phyloP scores from a whole-genome alignment of 64 coral and sea anemone species.

The Montipora sp. region DNA sequence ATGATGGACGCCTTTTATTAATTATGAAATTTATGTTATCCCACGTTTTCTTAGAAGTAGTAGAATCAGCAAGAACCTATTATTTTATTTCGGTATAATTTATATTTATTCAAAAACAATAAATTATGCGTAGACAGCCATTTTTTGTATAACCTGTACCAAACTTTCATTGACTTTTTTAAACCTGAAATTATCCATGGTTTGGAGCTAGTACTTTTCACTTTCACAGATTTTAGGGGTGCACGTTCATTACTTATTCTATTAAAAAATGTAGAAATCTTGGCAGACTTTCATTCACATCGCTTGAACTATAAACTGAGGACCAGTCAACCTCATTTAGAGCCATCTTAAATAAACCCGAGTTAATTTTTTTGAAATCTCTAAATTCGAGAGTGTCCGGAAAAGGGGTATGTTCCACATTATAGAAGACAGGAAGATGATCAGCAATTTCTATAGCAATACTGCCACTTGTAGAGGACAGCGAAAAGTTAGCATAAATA shows the following conservation, averaged over 20 bases:
- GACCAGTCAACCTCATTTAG: slow-evolving; percentile 38
- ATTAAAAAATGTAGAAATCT: not conserved
- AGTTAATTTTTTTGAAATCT: slow-evolving; percentile 17
- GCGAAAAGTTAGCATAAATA: slow-evolving; percentile 36
- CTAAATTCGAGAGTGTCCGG: slow-evolving; percentile 3
- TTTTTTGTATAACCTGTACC: not conserved
- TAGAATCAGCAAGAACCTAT: not conserved
- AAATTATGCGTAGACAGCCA: not conserved
- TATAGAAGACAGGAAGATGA: slow-evolving; percentile 58
- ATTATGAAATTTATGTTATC: no score
- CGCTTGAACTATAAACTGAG: not conserved
- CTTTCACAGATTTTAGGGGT: not conserved
- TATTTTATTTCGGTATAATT: not conserved
- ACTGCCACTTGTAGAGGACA: slow-evolving; percentile 48
- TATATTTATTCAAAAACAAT: not conserved
- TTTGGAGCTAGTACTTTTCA: not conserved
- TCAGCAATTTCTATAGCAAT: slow-evolving; percentile 24
- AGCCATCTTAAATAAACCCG: not conserved
- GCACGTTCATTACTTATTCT: not conserved
- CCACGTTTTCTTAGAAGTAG: not conserved
- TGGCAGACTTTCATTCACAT: not conserved
- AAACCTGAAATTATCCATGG: not conserved
- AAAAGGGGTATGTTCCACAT: slow-evolving; percentile 32
- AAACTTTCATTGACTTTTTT: not conserved
- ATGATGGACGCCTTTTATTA: no score